phyloP scores from a whole-genome alignment of 2,888 invertebrate species.

The Phymatocera aterrima region DNA sequence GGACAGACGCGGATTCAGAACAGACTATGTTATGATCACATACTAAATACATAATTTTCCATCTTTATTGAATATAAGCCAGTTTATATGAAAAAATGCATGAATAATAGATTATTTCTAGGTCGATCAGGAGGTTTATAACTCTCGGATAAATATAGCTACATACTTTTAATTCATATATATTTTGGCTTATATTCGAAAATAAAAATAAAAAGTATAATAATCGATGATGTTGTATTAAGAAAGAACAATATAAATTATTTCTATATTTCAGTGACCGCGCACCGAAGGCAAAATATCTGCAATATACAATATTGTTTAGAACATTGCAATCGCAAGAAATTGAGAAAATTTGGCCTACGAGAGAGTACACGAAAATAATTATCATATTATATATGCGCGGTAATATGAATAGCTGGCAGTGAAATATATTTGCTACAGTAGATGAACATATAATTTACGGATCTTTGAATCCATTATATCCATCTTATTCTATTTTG shows the following conservation, averaged over 20 bases:
- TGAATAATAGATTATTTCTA: neutral
- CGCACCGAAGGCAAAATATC: constrained; percentile 1
- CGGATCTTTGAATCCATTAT: no score
- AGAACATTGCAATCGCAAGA: constrained; percentile 3
- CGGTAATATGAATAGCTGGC: neutral
- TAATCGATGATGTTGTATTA: neutral
- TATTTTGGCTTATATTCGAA: constrained; percentile 44
- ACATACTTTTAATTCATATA: neutral
- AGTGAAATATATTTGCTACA: neutral
- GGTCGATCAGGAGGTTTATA: constrained; percentile 16
- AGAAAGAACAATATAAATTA: constrained; percentile 35
- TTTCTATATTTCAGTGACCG: constrained; percentile 33
- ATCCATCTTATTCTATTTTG: constrained; percentile 12
- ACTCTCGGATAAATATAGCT: neutral
- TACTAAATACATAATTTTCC: constrained; percentile 66
- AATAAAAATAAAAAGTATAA: neutral
- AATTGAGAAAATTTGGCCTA: constrained; percentile 3
- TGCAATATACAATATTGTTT: constrained; percentile 7
- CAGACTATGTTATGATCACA: constrained; percentile 79
- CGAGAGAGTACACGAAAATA: constrained; percentile 1
- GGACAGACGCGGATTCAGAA: constrained; percentile 82
- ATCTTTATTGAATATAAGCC: constrained; percentile 40
- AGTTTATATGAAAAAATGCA: constrained; percentile 26
- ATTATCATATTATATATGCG: neutral
- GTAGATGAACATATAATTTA: neutral